Percentiles rank a stretch among this genome's conserved stretches.
These are phyloP conservation scores for Acrossocheilus wenchowensis DNA, from an alignment of 2,797 vertebrate species.

Conservation along the genomic window DNA sequence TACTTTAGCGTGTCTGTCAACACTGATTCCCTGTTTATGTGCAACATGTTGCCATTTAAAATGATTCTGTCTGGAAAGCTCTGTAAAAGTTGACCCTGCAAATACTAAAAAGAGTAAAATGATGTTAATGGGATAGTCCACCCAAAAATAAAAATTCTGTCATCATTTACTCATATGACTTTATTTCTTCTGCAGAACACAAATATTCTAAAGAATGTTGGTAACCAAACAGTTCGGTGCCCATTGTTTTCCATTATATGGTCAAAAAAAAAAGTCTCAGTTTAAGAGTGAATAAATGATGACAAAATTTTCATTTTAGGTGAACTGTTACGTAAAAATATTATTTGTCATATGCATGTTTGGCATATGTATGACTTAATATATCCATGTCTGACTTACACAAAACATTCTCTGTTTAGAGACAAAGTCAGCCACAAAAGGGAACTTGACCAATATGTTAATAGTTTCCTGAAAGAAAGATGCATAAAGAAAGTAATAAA, in stretches of 20 bases:
- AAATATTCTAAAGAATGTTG: background rate
- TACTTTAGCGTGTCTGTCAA: constrained; percentile 50
- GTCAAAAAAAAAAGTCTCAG: no score
- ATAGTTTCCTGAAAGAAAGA: constrained; percentile 29
- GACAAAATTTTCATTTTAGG: background rate
- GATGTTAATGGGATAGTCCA: background rate
- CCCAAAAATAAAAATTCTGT: background rate
- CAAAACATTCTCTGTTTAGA: constrained; percentile 71
- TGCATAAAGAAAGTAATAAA: constrained; percentile 13
- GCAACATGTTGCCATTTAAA: background rate
- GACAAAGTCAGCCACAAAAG: background rate
- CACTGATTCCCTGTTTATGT: constrained; percentile 36
- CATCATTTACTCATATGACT: background rate
- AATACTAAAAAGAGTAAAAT: background rate
- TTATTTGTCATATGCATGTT: background rate
- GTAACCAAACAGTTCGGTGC: background rate
- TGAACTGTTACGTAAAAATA: background rate
- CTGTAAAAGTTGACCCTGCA: background rate
- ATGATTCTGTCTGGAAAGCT: background rate
- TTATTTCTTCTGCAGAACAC: background rate
- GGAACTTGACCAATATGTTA: background rate
- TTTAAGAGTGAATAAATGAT: no score
- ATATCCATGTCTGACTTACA: constrained; percentile 13
- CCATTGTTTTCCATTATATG: background rate
- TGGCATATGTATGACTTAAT: background rate